Evolutionary conservation across 2,888 invertebrate genomes (phyloP).

Genomic region (Melanophora roralis): DNA sequence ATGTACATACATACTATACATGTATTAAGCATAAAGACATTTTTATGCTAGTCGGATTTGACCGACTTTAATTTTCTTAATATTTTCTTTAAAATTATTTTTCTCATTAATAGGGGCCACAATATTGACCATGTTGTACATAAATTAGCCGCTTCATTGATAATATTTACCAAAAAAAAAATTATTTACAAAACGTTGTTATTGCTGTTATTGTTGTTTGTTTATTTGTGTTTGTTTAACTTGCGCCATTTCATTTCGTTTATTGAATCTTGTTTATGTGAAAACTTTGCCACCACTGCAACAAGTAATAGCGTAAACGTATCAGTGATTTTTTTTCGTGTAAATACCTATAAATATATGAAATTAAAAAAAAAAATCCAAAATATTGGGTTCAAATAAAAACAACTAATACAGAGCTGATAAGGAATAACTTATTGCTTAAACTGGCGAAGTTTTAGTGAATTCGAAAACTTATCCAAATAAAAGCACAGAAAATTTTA

Average conservation of each 20-base stretch:
- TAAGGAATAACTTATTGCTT: not conserved
- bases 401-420: not conserved
- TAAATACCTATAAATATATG: not conserved
- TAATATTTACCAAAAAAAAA: constrained; percentile 46
- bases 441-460: too few species aligned
- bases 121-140: constrained; percentile 56
- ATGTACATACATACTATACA: too few species aligned
- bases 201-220: constrained; percentile 22
- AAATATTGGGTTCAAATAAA: not conserved
- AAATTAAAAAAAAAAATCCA: not conserved
- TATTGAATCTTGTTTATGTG: constrained; percentile 11
- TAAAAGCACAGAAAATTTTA: too few species aligned
- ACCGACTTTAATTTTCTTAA: too few species aligned
- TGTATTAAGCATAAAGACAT: too few species aligned
- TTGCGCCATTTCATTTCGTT: constrained; percentile 46
- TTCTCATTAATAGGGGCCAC: constrained; percentile 20
- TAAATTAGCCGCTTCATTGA: constrained; percentile 64
- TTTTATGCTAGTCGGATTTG: too few species aligned
- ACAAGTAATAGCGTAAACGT: constrained; percentile 28
- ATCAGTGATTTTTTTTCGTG: constrained; percentile 8
- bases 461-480: too few species aligned
- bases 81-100: too few species aligned
- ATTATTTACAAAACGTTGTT: constrained; percentile 39
- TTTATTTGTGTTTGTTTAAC: too few species aligned
- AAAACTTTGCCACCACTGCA: constrained; percentile 18